Conservation (phyloP, 2,797 vertebrate species). For the Sylvia borin region DNA sequence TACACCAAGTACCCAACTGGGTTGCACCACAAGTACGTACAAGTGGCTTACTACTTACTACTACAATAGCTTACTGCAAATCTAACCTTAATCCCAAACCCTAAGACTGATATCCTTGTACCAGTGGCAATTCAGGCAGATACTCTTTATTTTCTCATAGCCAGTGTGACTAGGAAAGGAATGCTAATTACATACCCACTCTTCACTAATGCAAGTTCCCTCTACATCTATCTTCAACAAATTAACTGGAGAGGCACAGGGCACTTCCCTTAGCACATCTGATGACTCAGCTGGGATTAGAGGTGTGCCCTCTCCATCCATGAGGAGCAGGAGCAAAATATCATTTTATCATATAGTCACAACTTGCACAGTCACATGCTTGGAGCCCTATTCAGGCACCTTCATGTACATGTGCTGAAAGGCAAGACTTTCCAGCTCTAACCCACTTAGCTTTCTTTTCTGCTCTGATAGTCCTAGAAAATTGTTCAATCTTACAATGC, state of each 20-base stretch:
- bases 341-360: neutral
- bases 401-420: neutral
- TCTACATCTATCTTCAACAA: neutral
- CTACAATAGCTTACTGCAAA: neutral
- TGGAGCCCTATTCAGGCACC: neutral
- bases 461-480: neutral
- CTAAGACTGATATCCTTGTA: neutral
- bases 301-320: neutral
- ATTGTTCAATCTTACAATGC: neutral
- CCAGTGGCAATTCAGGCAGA: neutral
- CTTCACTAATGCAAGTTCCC: neutral
- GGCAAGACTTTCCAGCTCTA: neutral
- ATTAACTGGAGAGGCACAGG: neutral
- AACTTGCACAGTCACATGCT: neutral
- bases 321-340: neutral
- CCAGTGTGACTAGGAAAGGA: neutral
- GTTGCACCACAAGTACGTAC: rapidly evolving
- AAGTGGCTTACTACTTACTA: neutral
- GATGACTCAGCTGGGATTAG: neutral
- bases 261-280: neutral
- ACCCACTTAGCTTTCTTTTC: neutral
- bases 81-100: neutral
- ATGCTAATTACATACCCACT: neutral
- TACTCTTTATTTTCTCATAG: neutral
- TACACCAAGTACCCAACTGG: neutral